These are phyloP conservation scores for Prinia subflava DNA, from an alignment of 2,113 vertebrate species.

Conservation along the genomic window DNA sequence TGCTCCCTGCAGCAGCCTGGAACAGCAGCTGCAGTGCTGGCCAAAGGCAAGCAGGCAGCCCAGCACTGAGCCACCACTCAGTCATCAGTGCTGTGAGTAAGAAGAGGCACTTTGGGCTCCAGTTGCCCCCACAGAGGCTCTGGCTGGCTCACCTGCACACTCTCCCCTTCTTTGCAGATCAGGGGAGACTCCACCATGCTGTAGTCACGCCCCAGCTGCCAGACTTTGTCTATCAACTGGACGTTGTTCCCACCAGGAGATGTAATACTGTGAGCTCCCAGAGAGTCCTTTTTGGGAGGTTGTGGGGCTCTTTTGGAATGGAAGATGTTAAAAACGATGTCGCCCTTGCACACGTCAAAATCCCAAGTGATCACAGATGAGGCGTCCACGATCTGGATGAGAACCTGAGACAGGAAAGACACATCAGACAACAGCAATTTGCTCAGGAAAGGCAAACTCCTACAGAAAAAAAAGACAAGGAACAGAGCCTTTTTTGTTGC, in stretches of 20 bases:
- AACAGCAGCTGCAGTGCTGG: background rate
- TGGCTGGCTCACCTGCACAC: slow-evolving; percentile 83
- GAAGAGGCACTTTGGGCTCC: background rate
- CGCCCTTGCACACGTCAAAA: slow-evolving; percentile 94
- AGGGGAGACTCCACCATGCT: slow-evolving; percentile 92
- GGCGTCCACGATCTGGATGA: slow-evolving; percentile 89
- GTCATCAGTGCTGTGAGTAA: background rate
- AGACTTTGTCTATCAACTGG: slow-evolving; percentile 87
- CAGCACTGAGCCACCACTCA: background rate
- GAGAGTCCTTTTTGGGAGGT: slow-evolving; percentile 83
- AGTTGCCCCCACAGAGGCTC: slow-evolving; percentile 47
- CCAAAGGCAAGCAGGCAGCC: background rate
- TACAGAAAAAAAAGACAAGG: background rate
- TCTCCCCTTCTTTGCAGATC: slow-evolving; percentile 90
- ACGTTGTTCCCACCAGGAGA: slow-evolving; percentile 82
- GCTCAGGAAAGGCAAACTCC: background rate
- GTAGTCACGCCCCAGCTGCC: slow-evolving; percentile 92
- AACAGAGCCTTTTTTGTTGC: background rate
- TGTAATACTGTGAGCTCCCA: slow-evolving; percentile 82
- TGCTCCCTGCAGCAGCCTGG: background rate
- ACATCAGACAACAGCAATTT: background rate
- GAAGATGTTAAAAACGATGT: slow-evolving; percentile 91
- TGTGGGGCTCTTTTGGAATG: slow-evolving; percentile 89
- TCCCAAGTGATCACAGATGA: slow-evolving; percentile 97
- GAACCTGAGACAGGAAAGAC: slow-evolving; percentile 71